Conservation (phyloP, 2,113 vertebrate species). For the Centropus unirufus region DNA sequence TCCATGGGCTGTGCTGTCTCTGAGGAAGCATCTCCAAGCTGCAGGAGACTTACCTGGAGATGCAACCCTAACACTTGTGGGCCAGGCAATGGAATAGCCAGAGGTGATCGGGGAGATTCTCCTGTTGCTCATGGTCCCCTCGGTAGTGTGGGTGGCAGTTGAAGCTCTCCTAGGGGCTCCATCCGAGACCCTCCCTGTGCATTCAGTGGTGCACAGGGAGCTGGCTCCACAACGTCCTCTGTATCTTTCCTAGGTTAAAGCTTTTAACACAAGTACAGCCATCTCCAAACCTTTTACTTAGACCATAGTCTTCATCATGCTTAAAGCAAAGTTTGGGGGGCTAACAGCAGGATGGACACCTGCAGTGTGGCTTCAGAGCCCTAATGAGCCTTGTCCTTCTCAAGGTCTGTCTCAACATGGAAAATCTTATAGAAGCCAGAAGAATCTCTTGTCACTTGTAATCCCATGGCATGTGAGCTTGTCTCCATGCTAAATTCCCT, state of each 20-base stretch:
- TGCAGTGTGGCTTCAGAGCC: neutral
- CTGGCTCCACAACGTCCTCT: neutral
- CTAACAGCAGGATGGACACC: neutral
- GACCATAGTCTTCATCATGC: neutral
- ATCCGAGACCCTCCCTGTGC: rapidly evolving
- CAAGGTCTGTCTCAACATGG: rapidly evolving
- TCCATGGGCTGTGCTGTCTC: rapidly evolving
- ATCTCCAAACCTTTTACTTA: neutral
- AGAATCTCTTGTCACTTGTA: too few species aligned
- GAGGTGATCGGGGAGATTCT: neutral
- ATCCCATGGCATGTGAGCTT: neutral
- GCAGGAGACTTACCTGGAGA: neutral
- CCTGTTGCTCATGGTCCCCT: rapidly evolving
- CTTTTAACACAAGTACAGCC: neutral
- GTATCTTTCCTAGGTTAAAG: neutral
- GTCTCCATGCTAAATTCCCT: rapidly evolving
- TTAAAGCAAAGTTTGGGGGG: neutral
- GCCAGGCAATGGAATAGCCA: neutral
- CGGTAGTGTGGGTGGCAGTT: rapidly evolving
- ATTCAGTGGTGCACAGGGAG: neutral
- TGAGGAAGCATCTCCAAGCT: neutral
- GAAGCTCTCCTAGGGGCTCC: neutral
- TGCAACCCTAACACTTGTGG: neutral
- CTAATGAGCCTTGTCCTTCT: neutral
- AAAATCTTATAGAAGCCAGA: neutral